Base-by-base conservation (phyloP, 2,888 invertebrate genomes). In the Baronia brevicornis region DNA sequence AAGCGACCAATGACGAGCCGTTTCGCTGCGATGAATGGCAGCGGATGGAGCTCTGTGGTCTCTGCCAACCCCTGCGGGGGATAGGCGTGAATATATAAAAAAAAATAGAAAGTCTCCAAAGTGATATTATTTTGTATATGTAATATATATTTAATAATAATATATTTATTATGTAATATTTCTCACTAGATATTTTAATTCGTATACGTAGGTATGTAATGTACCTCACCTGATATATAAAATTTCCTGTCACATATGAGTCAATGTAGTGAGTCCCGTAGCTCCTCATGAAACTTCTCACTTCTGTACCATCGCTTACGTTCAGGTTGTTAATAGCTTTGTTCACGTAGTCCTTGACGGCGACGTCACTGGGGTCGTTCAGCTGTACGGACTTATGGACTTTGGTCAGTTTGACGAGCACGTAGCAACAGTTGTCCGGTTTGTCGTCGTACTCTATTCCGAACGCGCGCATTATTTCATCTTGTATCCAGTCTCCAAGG, bases 191-290 rank as follows among this genome's bases (percentile, higher is more conserved):
- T n/a, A n/a, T n/a, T n/a, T n/a, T n/a, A n/a, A n/a, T n/a, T n/a
- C n/a, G n/a, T n/a, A n/a, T n/a, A n/a, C n/a, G n/a, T n/a, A n/a
- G n/a, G n/a, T n/a, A n/a, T n/a, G n/a, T n/a, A n/a, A n/a, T n/a
- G n/a, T n/a, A n/a, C 41, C 66, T 63, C 62, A 92, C 94, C 90
- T 95, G 94, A 71, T 94, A 95, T 43, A 95, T 86, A 17, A 94
- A 92, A 65, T 95, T 94, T 5, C 95, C 95, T 1, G 94, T 95
- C 3, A 90, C 88, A 63, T 91, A 95, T 1, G 94, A 93, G 41
- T 92, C 88, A 29, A 95, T 93, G 51, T 94, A 95, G 72, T 95
- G 95, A 3, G 94, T 94, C 26, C 95, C 95, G 49, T 92, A 93
- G 51, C 90, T 90, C 56, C 89, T 91, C 75, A 94, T 93, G 58